A percentile compares a stretch with the other conserved stretches of the same genome.
These are phyloP conservation scores for Autographa gamma DNA, from an alignment of 2,888 invertebrate species.

Conservation along the genomic window DNA sequence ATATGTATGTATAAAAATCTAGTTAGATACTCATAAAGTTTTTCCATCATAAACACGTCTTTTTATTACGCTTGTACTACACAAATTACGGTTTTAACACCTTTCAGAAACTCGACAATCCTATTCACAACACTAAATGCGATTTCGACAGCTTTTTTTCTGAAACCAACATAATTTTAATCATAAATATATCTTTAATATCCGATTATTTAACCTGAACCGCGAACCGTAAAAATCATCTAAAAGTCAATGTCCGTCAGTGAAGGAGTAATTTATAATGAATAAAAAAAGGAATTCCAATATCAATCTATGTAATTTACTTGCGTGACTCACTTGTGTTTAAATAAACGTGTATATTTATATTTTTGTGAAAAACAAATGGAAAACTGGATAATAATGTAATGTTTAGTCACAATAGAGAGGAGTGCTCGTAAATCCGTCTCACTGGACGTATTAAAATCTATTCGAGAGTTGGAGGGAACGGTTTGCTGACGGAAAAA, in stretches of 20 bases:
- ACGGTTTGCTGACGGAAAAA: conserved; percentile 74
- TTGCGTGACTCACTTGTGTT: conserved; percentile 41
- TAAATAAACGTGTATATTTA: conserved; percentile 28
- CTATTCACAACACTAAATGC: conserved; percentile 10
- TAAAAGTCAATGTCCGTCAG: conserved; percentile 53
- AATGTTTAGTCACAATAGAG: conserved; percentile 79
- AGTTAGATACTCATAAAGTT: conserved; percentile 4
- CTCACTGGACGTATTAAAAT: conserved; percentile 72
- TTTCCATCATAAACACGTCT: neutral
- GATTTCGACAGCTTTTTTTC: conserved; percentile 19
- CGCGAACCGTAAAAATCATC: conserved; percentile 49
- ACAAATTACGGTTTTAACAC: conserved; percentile 6
- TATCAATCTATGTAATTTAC: conserved; percentile 49
- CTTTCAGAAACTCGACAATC: neutral
- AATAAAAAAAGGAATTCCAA: conserved; percentile 55
- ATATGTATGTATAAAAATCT: neutral
- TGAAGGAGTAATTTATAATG: conserved; percentile 51
- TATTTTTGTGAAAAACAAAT: conserved; percentile 68
- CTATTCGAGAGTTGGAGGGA: conserved; percentile 68
- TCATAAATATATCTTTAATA: conserved; percentile 41
- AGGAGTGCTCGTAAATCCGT: conserved; percentile 77
- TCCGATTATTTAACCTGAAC: conserved; percentile 41
- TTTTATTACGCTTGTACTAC: neutral
- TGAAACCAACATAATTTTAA: conserved; percentile 28
- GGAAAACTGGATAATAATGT: conserved; percentile 71